phyloP scores from a whole-genome alignment of 2,888 invertebrate species.

The Amiota communis region DNA sequence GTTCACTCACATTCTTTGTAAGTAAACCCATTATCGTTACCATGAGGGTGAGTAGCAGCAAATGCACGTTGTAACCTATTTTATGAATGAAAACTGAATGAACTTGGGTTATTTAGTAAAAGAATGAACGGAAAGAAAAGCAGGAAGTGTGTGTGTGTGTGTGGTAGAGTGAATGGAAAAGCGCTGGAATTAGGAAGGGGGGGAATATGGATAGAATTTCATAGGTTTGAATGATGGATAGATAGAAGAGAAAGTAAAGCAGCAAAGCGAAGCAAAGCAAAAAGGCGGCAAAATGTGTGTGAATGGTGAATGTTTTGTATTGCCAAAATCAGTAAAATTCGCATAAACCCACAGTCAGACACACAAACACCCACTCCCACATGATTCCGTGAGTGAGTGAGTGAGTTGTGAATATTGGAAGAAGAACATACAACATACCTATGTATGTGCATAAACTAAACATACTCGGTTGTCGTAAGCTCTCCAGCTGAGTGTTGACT shows the following conservation, averaged over 20 bases:
- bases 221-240: no score
- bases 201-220: no score
- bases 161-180: no score
- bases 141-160: no score
- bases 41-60: no score
- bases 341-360: background rate
- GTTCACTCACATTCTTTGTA: no score
- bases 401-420: no score
- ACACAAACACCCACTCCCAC: background rate
- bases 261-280: background rate
- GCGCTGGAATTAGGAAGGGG: no score
- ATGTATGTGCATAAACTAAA: background rate
- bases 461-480: background rate
- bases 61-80: constrained; percentile 4
- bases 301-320: background rate
- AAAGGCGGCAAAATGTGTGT: background rate
- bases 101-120: constrained; percentile 2
- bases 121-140: no score
- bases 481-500: background rate
- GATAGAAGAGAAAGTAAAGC: no score
- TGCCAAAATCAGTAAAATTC: constrained; percentile 6
- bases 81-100: constrained; percentile 30
- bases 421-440: background rate
- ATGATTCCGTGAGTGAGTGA: background rate
- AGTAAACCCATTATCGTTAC: no score